These are phyloP conservation scores for Scolopax rusticola DNA, from an alignment of 2,797 vertebrate species.

Conservation along the genomic window DNA sequence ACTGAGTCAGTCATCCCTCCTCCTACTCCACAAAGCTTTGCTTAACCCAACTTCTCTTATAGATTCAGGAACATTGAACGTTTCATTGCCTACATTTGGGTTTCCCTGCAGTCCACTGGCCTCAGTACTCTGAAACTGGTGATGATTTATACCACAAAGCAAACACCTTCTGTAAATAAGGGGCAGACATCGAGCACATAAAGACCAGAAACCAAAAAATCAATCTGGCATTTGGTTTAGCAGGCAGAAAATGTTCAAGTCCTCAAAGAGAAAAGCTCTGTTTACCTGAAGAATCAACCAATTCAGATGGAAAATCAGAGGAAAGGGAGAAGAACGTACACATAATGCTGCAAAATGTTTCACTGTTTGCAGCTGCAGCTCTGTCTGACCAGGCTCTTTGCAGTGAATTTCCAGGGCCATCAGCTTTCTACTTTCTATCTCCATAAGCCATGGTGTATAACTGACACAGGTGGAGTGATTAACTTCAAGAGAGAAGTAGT, in stretches of 20 bases:
- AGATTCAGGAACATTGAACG: background rate
- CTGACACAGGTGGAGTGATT: too few species aligned
- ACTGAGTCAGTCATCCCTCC: background rate
- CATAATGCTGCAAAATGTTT: background rate
- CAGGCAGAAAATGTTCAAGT: background rate
- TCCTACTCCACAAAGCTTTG: background rate
- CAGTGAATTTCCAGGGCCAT: background rate
- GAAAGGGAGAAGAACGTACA: background rate
- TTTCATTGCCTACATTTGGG: background rate
- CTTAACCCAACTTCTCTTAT: background rate
- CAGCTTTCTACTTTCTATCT: background rate
- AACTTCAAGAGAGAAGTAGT: too few species aligned
- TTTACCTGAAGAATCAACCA: background rate
- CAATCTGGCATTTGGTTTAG: background rate
- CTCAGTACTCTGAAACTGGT: background rate
- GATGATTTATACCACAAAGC: background rate
- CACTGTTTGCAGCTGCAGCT: background rate
- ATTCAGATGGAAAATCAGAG: background rate
- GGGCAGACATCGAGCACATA: background rate
- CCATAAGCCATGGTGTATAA: background rate
- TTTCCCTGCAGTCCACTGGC: background rate
- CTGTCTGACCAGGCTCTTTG: background rate
- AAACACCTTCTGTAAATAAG: background rate
- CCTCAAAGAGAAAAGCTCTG: background rate
- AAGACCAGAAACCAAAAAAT: slow-evolving; percentile 3